These are phyloP conservation scores for Paratrypauchen microcephalus DNA, from an alignment of 2,797 vertebrate genomes.

Conservation along the genomic window DNA sequence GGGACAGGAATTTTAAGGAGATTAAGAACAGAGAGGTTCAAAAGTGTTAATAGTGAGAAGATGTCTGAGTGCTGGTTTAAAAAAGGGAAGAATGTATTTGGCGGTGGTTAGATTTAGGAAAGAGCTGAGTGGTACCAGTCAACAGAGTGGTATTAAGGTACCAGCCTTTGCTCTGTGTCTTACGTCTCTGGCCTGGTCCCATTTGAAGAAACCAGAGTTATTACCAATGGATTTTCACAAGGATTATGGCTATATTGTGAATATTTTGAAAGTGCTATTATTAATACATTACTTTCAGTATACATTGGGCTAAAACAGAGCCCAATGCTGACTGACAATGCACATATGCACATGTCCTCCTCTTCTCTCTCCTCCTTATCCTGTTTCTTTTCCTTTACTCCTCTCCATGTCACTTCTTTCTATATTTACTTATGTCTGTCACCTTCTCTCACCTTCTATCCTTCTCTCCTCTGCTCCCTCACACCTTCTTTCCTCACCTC, in stretches of 20 bases:
- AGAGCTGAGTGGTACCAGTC: constrained; percentile 37
- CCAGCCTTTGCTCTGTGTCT: constrained; percentile 47
- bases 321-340: neutral
- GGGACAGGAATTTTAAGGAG: constrained; percentile 52
- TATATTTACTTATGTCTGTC: no score
- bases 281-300: neutral
- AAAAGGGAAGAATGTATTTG: neutral
- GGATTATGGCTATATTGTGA: neutral
- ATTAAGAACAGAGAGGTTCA: constrained; percentile 21
- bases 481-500: neutral
- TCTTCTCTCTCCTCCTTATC: no score
- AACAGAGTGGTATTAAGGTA: constrained; percentile 39
- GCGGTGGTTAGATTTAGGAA: constrained; percentile 22
- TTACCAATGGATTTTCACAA: neutral
- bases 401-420: no score
- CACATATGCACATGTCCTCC: neutral
- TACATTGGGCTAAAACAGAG: neutral
- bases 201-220: constrained; percentile 1
- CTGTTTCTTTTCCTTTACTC: neutral
- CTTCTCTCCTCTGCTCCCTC: neutral
- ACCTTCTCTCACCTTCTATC: neutral
- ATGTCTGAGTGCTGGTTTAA: neutral
- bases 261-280: neutral
- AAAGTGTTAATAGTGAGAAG: constrained; percentile 6
- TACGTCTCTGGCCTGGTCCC: constrained; percentile 34